Conservation (phyloP, 2,797 vertebrate genomes). For the Serranus cabrilla region DNA sequence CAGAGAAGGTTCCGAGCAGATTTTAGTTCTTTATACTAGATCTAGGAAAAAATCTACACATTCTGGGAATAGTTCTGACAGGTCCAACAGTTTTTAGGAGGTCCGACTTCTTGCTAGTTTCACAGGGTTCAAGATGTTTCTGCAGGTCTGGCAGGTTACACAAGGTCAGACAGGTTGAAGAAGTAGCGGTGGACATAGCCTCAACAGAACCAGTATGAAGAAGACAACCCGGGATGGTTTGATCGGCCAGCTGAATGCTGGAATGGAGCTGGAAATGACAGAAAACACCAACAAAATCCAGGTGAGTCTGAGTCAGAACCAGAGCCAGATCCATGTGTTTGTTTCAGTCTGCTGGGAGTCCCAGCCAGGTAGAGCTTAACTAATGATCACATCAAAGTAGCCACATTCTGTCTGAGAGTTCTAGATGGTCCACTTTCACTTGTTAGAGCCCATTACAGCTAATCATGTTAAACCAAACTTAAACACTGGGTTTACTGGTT, state of each 20-base stretch:
- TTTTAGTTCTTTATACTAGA: neutral
- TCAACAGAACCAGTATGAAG: conserved; percentile 57
- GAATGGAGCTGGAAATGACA: conserved; percentile 71
- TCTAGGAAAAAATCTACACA: neutral
- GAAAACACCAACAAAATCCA: conserved; percentile 17
- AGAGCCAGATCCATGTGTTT: neutral
- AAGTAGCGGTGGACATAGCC: neutral
- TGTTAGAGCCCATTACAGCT: no score
- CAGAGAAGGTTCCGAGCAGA: neutral
- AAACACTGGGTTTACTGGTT: no score
- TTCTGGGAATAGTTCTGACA: neutral
- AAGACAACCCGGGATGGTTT: neutral
- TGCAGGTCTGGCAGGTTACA: no score
- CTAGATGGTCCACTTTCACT: no score
- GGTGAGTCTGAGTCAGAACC: conserved; percentile 46
- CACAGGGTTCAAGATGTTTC: neutral
- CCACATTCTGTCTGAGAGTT: no score
- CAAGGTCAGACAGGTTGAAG: neutral
- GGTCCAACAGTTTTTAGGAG: neutral
- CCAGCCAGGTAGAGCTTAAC: no score
- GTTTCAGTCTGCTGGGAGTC: neutral
- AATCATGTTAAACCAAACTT: no score
- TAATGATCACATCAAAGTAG: no score
- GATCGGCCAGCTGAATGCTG: conserved; percentile 44
- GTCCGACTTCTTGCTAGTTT: neutral